phyloP scores from a whole-genome alignment of 2,888 invertebrate species.

The Acleris cristana region DNA sequence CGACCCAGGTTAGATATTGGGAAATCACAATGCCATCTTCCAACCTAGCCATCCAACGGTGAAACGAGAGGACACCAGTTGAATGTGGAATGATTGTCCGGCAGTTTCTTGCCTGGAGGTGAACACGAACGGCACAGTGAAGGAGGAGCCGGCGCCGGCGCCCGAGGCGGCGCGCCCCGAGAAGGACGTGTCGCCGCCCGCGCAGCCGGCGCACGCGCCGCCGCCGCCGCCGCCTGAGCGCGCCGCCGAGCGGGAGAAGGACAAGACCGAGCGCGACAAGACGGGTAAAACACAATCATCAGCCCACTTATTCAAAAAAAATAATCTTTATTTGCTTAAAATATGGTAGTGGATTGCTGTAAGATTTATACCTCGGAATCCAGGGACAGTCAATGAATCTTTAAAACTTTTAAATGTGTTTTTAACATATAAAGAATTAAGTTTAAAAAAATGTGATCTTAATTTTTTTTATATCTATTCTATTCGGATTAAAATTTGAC shows the following conservation, averaged over 20 bases:
- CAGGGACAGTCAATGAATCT: no score
- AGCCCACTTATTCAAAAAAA: background rate
- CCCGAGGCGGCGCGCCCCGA: conserved; percentile 56
- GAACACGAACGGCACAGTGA: conserved; percentile 73
- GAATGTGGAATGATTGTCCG: background rate
- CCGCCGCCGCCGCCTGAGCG: conserved; percentile 71
- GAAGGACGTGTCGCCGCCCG: conserved; percentile 60
- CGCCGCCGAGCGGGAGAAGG: conserved; percentile 70
- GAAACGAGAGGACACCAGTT: no score
- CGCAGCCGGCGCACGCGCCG: conserved; percentile 57
- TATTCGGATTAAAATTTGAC: no score
- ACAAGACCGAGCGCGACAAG: conserved; percentile 75
- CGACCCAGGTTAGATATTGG: no score
- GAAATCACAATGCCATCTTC: no score
- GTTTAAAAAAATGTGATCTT: no score
- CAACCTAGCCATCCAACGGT: rapidly evolving
- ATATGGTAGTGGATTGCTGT: no score
- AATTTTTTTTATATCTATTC: no score
- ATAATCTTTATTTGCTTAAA: no score
- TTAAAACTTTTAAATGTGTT: no score
- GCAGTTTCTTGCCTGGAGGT: conserved; percentile 76
- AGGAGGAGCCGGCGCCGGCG: conserved; percentile 66
- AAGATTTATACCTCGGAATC: no score
- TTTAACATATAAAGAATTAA: no score
- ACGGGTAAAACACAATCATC: conserved; percentile 51